Base-by-base conservation (phyloP, 2,113 vertebrate genomes). In the Oreochromis niloticus region DNA sequence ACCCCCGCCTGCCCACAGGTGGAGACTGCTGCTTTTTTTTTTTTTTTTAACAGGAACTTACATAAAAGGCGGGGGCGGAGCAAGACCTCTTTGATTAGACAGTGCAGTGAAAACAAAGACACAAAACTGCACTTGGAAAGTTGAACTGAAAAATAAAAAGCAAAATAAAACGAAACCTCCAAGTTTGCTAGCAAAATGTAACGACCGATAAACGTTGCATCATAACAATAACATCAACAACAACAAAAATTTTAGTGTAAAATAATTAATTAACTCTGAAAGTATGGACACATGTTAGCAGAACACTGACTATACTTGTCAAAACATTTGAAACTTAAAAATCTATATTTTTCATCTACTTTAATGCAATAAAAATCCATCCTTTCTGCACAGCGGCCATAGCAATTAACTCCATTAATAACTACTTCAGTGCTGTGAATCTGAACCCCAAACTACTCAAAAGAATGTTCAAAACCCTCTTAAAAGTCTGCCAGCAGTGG, bases 11-110 rank as follows among this genome's bases (percentile, higher is more conserved):
- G 13, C 5, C 11, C 14, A 27, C 50, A 32, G 56, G 16, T 84
- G 46, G 14, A 87, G 32, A 11, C 5, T 54, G 36, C 75, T 32
- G 14, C 46, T 50, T 22, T 39, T 59, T 43, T 14, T 41, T 3
- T 52, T 7, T 4, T 9, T 24, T 48, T 4, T 12, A 75, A 55
- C 84, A 52, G 6, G 30, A 22, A 50, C 52, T 56, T 9, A n/a
- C 24, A 11, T 85, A 87, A 91, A 88, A 56, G 87, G 75, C 39
- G 88, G 89, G 83, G 90, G 82, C 2, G 73, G 86, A 59, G 57
- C 24, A 34, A 14, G 4, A 48, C 6, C 9, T 13, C 16, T 6
- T 30, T 32, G 9, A 17, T 82, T 48, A 89, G 3, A 43, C 43
- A 34, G 34, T 78, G 43, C 41, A 17, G 24, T 34, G 6, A 39